Conservation (phyloP, 1,140 invertebrate genomes). For the Heliconius nattereri region DNA sequence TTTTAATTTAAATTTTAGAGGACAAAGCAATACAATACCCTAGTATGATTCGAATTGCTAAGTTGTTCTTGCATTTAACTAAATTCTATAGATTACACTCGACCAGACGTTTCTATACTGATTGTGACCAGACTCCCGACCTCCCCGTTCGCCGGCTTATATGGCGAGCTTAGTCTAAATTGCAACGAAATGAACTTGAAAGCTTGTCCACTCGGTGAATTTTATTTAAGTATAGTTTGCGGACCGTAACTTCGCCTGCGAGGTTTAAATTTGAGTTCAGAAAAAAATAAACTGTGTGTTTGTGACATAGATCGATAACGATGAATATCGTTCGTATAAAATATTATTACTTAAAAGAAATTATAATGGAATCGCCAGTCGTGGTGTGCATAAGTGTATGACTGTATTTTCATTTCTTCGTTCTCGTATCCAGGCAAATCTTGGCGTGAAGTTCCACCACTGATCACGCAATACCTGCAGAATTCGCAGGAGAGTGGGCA, state of each 20-base stretch:
- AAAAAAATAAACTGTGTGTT: too few relatives aligned
- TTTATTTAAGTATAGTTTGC: conserved; percentile 32
- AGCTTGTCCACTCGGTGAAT: conserved; percentile 23
- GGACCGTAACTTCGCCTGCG: background rate
- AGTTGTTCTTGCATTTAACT: conserved; percentile 50
- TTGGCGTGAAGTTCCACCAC: too few relatives aligned
- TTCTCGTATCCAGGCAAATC: too few relatives aligned
- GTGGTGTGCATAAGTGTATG: too few relatives aligned
- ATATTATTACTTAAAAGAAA: too few relatives aligned
- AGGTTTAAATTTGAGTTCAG: background rate
- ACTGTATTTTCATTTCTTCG: too few relatives aligned
- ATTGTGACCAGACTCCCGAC: conserved; percentile 52
- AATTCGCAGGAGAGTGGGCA: too few relatives aligned
- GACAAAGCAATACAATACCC: conserved; percentile 26
- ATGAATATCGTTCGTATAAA: too few relatives aligned
- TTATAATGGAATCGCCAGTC: too few relatives aligned
- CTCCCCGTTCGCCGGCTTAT: conserved; percentile 62
- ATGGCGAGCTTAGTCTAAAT: conserved; percentile 64
- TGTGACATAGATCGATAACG: too few relatives aligned
- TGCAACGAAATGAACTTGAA: conserved; percentile 56
- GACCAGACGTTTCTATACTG: conserved; percentile 45
- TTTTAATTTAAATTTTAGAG: background rate
- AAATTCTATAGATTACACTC: conserved; percentile 46
- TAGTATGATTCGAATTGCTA: conserved; percentile 45
- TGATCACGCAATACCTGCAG: too few relatives aligned